Base-by-base conservation (phyloP, 2,113 vertebrate genomes). In the Macroglossus sobrinus region DNA sequence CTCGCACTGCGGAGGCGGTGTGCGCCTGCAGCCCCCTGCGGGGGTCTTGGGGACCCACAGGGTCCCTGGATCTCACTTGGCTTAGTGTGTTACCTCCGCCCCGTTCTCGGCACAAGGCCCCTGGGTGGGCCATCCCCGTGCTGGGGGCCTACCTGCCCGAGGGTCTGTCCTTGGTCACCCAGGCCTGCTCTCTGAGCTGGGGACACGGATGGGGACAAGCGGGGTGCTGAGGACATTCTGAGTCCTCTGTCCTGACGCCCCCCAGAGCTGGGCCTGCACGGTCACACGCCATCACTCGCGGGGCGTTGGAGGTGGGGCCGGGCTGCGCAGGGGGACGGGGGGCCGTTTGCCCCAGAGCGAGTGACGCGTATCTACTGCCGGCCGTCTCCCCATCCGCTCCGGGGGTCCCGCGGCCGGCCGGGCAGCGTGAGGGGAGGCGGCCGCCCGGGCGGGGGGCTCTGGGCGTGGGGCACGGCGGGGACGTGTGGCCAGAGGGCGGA, bases 281-380 rank as follows among this genome's bases (percentile, higher is more conserved):
- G 85, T 78, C 13, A 2, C 15, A 33, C 19, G 10, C 35, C 2
- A 4, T 75, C 8, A 6, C 4, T 8, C 43, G 43, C 5, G 5
- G 43, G 43, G 8, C 4, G 43, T 43, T 30, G 71, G 47, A 13
- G n/a, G 53, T 47, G 40, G 74, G 30, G 22, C 43, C 50, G 12
- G 38, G 47, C 28, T 0, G 30, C 3, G 13, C 21, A 4, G 8
- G 10, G 2, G 16, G 93, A 7, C 7, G 13, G 78, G 18, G 19
- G 26, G 45, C 4, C 10, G 4, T 50, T 9, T 19, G 33, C 38
- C 40, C 63, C 71, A 26, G 3, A 0, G 2, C 16, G 55, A 26
- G 59, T 0, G 0, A 7, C 3, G 5, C 5, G 43, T 43, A 28
- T 11, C 26, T 28, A 53, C 38, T 8, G 3, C 5, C 5, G 18